phyloP scores from a whole-genome alignment of 2,888 invertebrate genomes.

The Ischnus inquisitorius region DNA sequence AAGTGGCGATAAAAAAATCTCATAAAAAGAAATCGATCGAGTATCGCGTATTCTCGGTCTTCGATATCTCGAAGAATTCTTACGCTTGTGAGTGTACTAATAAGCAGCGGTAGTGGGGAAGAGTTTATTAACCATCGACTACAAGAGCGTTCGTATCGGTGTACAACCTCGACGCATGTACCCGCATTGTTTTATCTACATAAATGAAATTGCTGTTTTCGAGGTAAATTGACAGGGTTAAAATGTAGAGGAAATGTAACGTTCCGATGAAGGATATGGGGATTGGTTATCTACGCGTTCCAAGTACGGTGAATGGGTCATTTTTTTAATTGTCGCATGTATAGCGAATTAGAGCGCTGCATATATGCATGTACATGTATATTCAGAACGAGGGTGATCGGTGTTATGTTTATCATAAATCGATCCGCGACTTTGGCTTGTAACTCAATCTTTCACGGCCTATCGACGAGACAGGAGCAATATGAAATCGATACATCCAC shows the following conservation, averaged over 20 bases:
- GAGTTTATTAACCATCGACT: conserved; percentile 51
- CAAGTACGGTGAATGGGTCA: conserved; percentile 12
- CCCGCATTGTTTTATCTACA: conserved; percentile 52
- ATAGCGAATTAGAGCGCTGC: conserved; percentile 4
- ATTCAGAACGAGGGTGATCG: conserved; percentile 30
- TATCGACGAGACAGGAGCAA: conserved; percentile 32
- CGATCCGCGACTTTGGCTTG: conserved; percentile 62
- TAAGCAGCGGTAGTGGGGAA: conserved; percentile 14
- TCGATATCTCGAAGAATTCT: conserved; percentile 42
- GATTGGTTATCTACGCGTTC: conserved; percentile 11
- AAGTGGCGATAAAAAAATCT: conserved; percentile 5
- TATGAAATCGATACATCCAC: conserved; percentile 51
- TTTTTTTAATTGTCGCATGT: background rate
- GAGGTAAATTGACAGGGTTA: conserved; percentile 37
- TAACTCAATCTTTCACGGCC: conserved; percentile 58
- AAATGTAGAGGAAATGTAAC: conserved; percentile 25
- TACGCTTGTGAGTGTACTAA: background rate
- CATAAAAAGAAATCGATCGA: conserved; percentile 21
- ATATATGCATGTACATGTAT: background rate
- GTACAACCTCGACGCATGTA: conserved; percentile 42
- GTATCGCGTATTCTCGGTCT: conserved; percentile 35
- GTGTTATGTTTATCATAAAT: conserved; percentile 59
- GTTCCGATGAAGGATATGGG: conserved; percentile 6
- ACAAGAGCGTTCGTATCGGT: conserved; percentile 26
- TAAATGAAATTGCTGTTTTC: conserved; percentile 16